These are phyloP conservation scores for Homarus americanus DNA, from an alignment of 1,140 invertebrate species.

Conservation along the genomic window DNA sequence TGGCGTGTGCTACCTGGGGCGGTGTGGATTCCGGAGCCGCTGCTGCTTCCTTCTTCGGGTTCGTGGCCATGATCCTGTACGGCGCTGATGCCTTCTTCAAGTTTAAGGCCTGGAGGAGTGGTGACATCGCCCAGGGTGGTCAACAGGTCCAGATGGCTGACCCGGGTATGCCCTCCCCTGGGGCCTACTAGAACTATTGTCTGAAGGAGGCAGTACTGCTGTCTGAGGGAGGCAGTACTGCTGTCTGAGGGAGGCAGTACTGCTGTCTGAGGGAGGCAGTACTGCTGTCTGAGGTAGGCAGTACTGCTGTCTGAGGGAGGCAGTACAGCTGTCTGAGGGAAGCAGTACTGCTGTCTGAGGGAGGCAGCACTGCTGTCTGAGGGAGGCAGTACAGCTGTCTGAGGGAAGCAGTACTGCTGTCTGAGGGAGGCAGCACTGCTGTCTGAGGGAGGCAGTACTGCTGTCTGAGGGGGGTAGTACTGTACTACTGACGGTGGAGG, in stretches of 20 bases:
- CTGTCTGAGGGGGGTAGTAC: too few relatives aligned
- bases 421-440: not conserved
- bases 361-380: not conserved
- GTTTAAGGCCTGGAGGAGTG: constrained; percentile 82
- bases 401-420: not conserved
- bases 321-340: not conserved
- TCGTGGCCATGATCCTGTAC: constrained; percentile 86
- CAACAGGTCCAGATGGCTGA: constrained; percentile 78
- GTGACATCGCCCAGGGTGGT: constrained; percentile 86
- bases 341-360: not conserved
- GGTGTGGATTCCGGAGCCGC: constrained; percentile 79
- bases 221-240: not conserved
- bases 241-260: not conserved
- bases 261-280: not conserved
- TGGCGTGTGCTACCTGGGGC: constrained; percentile 81
- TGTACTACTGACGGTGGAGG: too few relatives aligned
- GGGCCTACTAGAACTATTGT: constrained; percentile 59
- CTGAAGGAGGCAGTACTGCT: not conserved
- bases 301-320: not conserved
- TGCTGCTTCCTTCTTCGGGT: constrained; percentile 90
- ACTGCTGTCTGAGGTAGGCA: not conserved
- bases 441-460: too few relatives aligned
- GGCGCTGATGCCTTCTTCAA: constrained; percentile 88
- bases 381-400: not conserved
- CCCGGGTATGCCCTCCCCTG: constrained; percentile 65